These are phyloP conservation scores for Isoperla grammatica DNA, from an alignment of 2,888 invertebrate genomes.

Conservation along the genomic window DNA sequence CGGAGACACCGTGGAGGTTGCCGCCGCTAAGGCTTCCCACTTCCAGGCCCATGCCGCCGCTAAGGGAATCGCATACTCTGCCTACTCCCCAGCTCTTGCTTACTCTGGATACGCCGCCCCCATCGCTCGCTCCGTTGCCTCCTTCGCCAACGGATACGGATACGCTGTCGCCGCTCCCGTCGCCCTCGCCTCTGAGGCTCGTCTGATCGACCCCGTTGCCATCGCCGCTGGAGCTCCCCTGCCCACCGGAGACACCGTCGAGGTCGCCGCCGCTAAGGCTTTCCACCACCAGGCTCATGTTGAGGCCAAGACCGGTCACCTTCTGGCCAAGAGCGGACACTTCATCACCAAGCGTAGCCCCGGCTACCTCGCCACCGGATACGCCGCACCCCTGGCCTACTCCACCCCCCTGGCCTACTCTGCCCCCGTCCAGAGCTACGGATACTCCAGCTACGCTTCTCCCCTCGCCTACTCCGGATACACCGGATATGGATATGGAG, in stretches of 20 bases:
- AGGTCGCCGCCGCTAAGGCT: constrained; percentile 50
- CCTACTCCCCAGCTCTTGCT: not conserved
- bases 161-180: constrained; percentile 41
- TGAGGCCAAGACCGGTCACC: constrained; percentile 38
- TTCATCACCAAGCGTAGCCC: constrained; percentile 26
- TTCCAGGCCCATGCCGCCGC: constrained; percentile 32
- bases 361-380: constrained; percentile 5
- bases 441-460: not conserved
- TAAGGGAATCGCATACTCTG: not conserved
- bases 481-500: constrained; percentile 3
- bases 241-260: constrained; percentile 39
- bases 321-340: not conserved
- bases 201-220: constrained; percentile 41
- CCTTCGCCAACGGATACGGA: constrained; percentile 4
- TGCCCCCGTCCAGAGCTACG: constrained; percentile 38
- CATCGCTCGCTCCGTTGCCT: constrained; percentile 39
- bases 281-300: constrained; percentile 49
- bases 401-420: constrained; percentile 51
- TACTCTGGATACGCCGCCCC: constrained; percentile 40
- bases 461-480: constrained; percentile 15
- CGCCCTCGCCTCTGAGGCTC: constrained; percentile 42
- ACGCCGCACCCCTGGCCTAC: constrained; percentile 40
- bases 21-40: constrained; percentile 50
- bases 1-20: constrained; percentile 43
- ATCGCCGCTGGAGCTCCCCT: constrained; percentile 42